phyloP scores from a whole-genome alignment of 2,113 vertebrate genomes.

The Chamaetylas fuelleborni region DNA sequence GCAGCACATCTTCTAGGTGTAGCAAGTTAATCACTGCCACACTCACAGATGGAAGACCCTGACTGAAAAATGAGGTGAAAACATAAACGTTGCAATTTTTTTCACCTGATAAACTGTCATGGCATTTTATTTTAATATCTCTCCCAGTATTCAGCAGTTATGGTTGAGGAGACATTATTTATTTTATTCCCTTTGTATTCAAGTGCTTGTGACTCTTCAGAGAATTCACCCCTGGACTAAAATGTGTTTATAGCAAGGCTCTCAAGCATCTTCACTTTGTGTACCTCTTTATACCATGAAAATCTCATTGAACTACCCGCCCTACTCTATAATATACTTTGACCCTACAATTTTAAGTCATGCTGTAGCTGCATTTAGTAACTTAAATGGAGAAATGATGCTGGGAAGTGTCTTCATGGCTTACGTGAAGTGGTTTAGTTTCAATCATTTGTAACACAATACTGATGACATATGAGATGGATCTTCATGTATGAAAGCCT shows the following conservation, averaged over 20 bases:
- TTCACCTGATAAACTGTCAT: not conserved
- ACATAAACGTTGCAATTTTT: not conserved
- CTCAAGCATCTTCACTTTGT: not conserved
- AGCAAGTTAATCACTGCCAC: not conserved
- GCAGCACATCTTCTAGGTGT: not conserved
- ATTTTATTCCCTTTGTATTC: not conserved
- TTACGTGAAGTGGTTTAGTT: not conserved
- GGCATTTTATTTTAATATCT: conserved; percentile 26
- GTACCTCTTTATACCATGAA: not conserved
- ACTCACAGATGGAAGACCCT: not conserved
- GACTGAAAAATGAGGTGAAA: not conserved
- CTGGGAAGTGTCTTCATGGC: not conserved
- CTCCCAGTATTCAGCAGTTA: not conserved
- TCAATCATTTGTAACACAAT: not conserved
- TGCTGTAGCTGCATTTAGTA: not conserved
- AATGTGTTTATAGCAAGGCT: not conserved
- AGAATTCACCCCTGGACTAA: not conserved
- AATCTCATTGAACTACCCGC: not conserved
- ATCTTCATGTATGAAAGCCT: not conserved
- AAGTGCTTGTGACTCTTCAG: not conserved
- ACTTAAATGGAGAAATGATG: not conserved
- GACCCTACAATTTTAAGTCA: not conserved
- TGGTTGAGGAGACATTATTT: not conserved
- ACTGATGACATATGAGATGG: not conserved
- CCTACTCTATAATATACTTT: not conserved